Evolutionary conservation across 2,113 vertebrate species (phyloP), one percentile per base, ranked within the genome.

Genomic region (Seriola aureovittata): DNA sequence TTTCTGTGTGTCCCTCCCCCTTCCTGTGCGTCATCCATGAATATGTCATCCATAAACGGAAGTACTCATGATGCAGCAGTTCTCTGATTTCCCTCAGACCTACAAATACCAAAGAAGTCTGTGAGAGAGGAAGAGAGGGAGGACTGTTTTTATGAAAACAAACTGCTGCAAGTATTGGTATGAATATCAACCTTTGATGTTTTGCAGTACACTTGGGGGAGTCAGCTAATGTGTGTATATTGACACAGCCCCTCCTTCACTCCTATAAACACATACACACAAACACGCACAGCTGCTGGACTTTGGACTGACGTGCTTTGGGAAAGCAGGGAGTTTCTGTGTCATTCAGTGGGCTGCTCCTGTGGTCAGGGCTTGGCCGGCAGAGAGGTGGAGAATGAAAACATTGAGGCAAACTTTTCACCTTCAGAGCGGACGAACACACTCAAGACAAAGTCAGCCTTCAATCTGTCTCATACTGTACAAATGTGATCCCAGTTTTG

Each of bases 261-360:
- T 32, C 32, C 78, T 32, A 52, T 16, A 78, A 81, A 71, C 54
- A 71, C n/a, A 79, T 40, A 52, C 71, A 68, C 46, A 71, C 52
- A 66, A 50, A 85, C 64, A 57, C 46, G 76, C 71, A 64, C 88
- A 91, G 90, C 89, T 93, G 92, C 50, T 40, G 68, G 86, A 88
- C 85, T 90, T 87, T 92, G 87, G 75, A 81, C 78, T 71, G 79
- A 84, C 40, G 32, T 88, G 63, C 52, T 89, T 40, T 66, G 82
- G 86, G 80, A 88, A 80, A 48, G 50, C 79, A 77, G 93, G 92
- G 91, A 90, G 82, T 93, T 67, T 80, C 17, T 75, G 16, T 83
- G 83, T 91, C 69, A 91, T 90, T 71, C 64, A 84, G 71, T 81
- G 78, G 55, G 65, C 68, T 57, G 75, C 79, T 85, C 52, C 46